phyloP scores from a whole-genome alignment of 1,140 invertebrate species.

The Teleopsis dalmanni region DNA sequence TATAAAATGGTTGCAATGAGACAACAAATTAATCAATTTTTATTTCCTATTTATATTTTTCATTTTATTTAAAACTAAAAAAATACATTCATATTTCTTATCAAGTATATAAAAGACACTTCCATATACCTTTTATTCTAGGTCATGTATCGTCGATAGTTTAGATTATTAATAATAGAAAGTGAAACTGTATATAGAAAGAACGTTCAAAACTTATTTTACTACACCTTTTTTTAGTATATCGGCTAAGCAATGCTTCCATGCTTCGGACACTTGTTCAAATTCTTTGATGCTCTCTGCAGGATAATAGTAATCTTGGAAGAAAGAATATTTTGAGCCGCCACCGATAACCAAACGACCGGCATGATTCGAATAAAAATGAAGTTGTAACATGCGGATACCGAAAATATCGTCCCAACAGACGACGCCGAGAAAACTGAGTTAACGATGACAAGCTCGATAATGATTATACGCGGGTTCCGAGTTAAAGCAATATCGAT shows the following conservation, averaged over 20 bases:
- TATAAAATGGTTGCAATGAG: no score
- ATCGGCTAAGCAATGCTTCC: slow-evolving; percentile 64
- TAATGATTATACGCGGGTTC: background rate
- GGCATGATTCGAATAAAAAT: slow-evolving; percentile 69
- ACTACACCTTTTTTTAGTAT: slow-evolving; percentile 61
- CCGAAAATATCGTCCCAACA: background rate
- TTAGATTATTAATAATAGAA: no score
- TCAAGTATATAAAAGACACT: no score
- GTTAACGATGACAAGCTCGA: background rate
- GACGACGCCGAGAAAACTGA: background rate
- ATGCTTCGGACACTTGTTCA: slow-evolving; percentile 62
- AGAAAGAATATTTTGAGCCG: slow-evolving; percentile 37
- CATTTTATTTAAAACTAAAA: no score
- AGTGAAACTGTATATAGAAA: no score
- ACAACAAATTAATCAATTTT: no score
- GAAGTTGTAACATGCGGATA: slow-evolving; percentile 61
- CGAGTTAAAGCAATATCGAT: no score
- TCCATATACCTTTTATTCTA: no score
- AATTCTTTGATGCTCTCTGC: slow-evolving; percentile 80
- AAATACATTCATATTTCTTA: no score
- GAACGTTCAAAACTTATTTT: background rate
- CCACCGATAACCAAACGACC: slow-evolving; percentile 48
- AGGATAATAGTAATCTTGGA: slow-evolving; percentile 60
- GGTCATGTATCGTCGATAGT: no score
- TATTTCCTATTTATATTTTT: no score